phyloP scores from a whole-genome alignment of 1,140 invertebrate species.

The Lordiphosa stackelbergi region DNA sequence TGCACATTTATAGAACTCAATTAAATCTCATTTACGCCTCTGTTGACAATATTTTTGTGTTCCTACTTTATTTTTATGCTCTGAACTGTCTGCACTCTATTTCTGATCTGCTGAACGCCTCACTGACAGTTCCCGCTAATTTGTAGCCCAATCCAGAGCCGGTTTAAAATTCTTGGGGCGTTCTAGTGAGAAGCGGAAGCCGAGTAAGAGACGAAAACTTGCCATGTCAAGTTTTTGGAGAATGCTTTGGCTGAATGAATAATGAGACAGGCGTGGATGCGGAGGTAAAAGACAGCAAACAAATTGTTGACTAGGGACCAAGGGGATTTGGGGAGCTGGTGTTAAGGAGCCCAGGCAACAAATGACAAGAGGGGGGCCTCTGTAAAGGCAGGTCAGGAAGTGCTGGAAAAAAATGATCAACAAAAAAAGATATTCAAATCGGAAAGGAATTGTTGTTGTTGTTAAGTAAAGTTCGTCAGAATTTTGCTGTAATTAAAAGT shows the following conservation, averaged over 20 bases:
- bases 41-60: conserved; percentile 57
- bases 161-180: conserved; percentile 47
- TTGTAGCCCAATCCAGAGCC: conserved; percentile 39
- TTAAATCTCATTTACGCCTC: conserved; percentile 40
- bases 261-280: conserved; percentile 41
- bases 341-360: no score
- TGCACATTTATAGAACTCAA: conserved; percentile 15
- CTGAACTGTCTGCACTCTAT: conserved; percentile 47
- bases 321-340: no score
- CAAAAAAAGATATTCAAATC: no score
- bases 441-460: no score
- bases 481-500: no score
- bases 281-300: no score
- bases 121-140: conserved; percentile 63
- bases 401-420: no score
- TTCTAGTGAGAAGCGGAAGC: conserved; percentile 29
- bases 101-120: conserved; percentile 31
- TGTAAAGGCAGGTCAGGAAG: no score
- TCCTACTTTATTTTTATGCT: conserved; percentile 45
- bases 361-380: no score
- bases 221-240: conserved; percentile 40
- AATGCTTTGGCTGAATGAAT: conserved; percentile 62
- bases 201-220: conserved; percentile 27
- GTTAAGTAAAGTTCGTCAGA: no score
- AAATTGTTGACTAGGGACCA: no score